Base-by-base conservation (phyloP, 1,140 invertebrate species). In the Drosophila parabipectinata region DNA sequence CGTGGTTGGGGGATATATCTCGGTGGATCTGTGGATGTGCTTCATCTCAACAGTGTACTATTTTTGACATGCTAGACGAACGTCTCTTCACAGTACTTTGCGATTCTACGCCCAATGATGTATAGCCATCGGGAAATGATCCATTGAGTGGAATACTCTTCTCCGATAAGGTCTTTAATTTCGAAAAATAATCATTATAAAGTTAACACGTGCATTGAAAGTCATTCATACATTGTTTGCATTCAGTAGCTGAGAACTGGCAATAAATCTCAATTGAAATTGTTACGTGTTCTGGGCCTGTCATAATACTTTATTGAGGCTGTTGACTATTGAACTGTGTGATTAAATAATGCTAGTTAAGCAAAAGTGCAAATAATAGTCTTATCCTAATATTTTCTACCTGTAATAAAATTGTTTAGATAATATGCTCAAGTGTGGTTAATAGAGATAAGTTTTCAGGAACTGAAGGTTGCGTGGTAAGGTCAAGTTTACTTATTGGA, bases 11-110 rank as follows among this genome's bases (percentile, higher is more conserved):
- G 18, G 34, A 55, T 34, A 59, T 63, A 68, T 62, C 56, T 68
- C n/a, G n/a, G 24, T 34, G 21, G 50, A 51, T 34, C 55, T 45
- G 56, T 48, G 59, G 34, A 61, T 75, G 53, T 66, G 72, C 37
- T 45, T 63, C 62, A 77, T 68, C 73, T 68, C 39, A 48, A 44
- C 45, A 64, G 53, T 21, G 53, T 21, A 77, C 80, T 84, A 83
- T 83, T 84, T 83, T 77, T 79, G 79, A 83, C 63, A 21, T 62
- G 48, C 78, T 67, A 66, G 77, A 69, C 61, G 58, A 56, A 64
- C 44, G 24, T 39, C 28, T 39, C 28, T 37, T 32, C 44, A 51
- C 53, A 57, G 64, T 44, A 66, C 37, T 2, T 54, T 52, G 6
- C 34, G 39, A 47, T 66, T 62, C 30, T 10, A 63, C 30, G 26